phyloP scores from a whole-genome alignment of 2,113 vertebrate genomes.

The Scomber scombrus region DNA sequence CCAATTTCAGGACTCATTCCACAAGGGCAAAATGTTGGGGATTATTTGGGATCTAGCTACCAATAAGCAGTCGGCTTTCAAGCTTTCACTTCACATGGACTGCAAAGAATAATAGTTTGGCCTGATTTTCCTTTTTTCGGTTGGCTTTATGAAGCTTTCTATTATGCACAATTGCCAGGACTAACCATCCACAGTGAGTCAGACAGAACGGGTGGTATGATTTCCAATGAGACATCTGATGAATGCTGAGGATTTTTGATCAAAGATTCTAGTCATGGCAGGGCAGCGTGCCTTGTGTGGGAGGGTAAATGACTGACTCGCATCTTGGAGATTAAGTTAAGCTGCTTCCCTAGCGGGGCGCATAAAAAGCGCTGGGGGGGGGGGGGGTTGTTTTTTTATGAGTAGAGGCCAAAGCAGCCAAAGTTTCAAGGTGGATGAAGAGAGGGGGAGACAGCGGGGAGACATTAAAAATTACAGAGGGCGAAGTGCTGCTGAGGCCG shows the following conservation, averaged over 20 bases:
- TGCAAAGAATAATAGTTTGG: constrained; percentile 8
- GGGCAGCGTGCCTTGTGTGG: constrained; percentile 28
- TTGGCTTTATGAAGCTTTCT: not conserved
- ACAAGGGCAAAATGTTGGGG: constrained; percentile 34
- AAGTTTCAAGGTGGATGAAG: constrained; percentile 50
- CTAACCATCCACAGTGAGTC: not conserved
- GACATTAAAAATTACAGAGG: constrained; percentile 14
- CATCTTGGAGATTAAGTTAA: constrained; percentile 76
- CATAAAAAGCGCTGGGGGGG: constrained; percentile 38
- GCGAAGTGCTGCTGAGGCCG: not conserved
- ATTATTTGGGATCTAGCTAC: constrained; percentile 56
- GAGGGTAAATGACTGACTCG: constrained; percentile 57
- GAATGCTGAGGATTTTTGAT: constrained; percentile 36
- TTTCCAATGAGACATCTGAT: constrained; percentile 22
- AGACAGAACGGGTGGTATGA: not conserved
- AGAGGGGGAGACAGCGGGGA: constrained; percentile 11
- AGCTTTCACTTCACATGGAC: constrained; percentile 16
- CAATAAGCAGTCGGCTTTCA: constrained; percentile 14
- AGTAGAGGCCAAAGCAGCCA: constrained; percentile 53
- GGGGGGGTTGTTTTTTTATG: constrained; percentile 31
- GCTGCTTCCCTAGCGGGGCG: constrained; percentile 66
- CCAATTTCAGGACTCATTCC: not conserved
- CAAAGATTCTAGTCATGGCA: constrained; percentile 26
- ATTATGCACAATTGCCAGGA: constrained; percentile 1
- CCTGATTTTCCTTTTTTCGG: not conserved